Base-by-base conservation (phyloP, 2,113 vertebrate genomes). In the Pardalotus punctatus region DNA sequence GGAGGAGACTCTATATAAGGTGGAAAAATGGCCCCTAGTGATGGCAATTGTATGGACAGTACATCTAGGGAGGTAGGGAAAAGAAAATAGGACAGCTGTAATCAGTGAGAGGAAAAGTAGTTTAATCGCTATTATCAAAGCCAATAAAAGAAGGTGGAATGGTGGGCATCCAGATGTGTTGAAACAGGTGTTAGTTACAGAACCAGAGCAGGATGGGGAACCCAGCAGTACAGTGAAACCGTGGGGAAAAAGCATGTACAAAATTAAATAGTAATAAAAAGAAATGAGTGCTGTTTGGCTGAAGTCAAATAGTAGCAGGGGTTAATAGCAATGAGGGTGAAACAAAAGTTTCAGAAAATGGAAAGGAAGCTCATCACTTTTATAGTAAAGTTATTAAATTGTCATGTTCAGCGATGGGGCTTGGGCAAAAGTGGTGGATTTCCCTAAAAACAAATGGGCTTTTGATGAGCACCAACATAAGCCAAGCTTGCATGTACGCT, bases 361-460 rank as follows among this genome's bases (percentile, higher is more conserved):
- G 42, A 81, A 86, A 77, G 8, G 2, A 82, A 80, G 3, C 2
- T 82, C 31, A 50, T 36, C 31, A 13, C 2, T 58, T 74, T 77
- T 36, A 82, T 7, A 31, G 5, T 13, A 40, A 47, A 36, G 7
- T 43, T 76, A 79, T 24, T 69, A 77, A 88, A 36, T 7, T 10
- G 24, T 69, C 23, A 22, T 3, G 1, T 81, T 76, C 47, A 50
- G 42, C 54, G 29, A 27, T 45, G 9, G 6, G 3, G 5, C 0
- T 0, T 58, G 27, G 33, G 12, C 6, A 88, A 72, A 64, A 72
- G 51, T 14, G 3, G 5, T 92, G 19, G 0, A 2, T 56, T 72
- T 78, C 14, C 38, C 2, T 25, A 23, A 50, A 24, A 61, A 27
- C 4, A 60, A 47, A 57, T 13, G 15, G 31, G 16, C 3, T 53